Conservation (phyloP, 2,113 vertebrate species). For the Sarotherodon lohbergeri region DNA sequence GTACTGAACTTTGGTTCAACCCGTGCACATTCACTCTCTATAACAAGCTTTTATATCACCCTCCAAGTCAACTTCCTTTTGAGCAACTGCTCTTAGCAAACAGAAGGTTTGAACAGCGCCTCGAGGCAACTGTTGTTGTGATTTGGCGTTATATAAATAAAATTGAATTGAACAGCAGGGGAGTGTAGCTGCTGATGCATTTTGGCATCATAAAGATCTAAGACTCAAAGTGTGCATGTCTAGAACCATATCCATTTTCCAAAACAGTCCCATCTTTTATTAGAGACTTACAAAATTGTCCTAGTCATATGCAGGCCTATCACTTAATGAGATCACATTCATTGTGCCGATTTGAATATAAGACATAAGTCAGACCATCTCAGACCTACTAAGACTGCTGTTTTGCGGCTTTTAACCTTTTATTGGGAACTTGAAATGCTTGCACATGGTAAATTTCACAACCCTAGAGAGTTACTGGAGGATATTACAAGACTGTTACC, state of each 20-base stretch:
- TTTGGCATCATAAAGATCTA: not conserved
- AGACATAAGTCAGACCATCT: not conserved
- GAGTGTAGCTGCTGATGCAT: too few relatives aligned
- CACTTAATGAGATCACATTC: not conserved
- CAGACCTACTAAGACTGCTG: not conserved
- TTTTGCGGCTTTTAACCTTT: not conserved
- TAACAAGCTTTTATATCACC: not conserved
- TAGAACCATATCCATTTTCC: not conserved
- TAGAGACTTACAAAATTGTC: not conserved
- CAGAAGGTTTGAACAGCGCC: not conserved
- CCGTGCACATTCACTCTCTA: too few relatives aligned
- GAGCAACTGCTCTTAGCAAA: not conserved
- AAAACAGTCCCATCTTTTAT: not conserved
- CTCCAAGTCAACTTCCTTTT: not conserved
- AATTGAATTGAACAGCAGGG: too few relatives aligned
- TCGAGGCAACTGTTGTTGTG: too few relatives aligned
- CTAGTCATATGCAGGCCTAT: not conserved
- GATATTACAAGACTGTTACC: not conserved
- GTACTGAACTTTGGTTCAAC: too few relatives aligned
- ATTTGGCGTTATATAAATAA: too few relatives aligned
- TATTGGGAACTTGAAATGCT: not conserved
- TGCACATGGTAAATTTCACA: not conserved
- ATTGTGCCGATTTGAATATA: not conserved
- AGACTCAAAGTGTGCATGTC: not conserved
- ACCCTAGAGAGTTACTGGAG: not conserved